Evolutionary conservation across 2,888 invertebrate genomes (phyloP).

Genomic region (Norana najaformis): DNA sequence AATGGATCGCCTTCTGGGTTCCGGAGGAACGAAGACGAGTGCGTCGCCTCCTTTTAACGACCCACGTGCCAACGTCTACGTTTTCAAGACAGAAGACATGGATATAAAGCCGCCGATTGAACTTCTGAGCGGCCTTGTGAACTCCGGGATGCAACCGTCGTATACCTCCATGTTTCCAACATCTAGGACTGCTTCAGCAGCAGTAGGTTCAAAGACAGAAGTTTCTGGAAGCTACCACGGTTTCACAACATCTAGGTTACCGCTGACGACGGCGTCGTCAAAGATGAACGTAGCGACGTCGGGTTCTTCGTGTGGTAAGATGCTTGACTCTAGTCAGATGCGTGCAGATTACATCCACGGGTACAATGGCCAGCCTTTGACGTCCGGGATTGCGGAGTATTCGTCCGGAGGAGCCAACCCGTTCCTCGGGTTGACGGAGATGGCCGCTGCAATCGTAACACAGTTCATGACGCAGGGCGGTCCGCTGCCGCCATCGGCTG

Average conservation of each 20-base stretch:
- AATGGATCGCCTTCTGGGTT: slow-evolving; percentile 19
- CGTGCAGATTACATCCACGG: background rate
- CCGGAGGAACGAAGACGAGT: background rate
- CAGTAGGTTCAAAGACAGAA: background rate
- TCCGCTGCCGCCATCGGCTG: background rate
- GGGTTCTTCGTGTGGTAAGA: background rate
- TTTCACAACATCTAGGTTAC: slow-evolving; percentile 14
- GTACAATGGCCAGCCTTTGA: background rate
- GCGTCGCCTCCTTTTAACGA: background rate
- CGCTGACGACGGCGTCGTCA: slow-evolving; percentile 22
- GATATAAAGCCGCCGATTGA: slow-evolving; percentile 33
- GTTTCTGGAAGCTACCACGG: background rate
- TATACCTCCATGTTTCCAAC: slow-evolving; percentile 19
- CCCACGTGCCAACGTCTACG: background rate
- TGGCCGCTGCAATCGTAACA: slow-evolving; percentile 27
- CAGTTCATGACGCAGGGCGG: slow-evolving; percentile 20
- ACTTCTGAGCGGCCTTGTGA: slow-evolving; percentile 24
- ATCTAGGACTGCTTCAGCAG: slow-evolving; percentile 25
- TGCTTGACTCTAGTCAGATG: background rate
- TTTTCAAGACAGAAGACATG: slow-evolving; percentile 22
- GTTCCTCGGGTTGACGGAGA: slow-evolving; percentile 9
- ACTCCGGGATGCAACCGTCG: background rate
- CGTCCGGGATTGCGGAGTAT: background rate
- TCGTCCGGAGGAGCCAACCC: background rate
- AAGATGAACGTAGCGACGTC: slow-evolving; percentile 24